phyloP scores from a whole-genome alignment of 2,888 invertebrate species.

The Orthosia incerta region DNA sequence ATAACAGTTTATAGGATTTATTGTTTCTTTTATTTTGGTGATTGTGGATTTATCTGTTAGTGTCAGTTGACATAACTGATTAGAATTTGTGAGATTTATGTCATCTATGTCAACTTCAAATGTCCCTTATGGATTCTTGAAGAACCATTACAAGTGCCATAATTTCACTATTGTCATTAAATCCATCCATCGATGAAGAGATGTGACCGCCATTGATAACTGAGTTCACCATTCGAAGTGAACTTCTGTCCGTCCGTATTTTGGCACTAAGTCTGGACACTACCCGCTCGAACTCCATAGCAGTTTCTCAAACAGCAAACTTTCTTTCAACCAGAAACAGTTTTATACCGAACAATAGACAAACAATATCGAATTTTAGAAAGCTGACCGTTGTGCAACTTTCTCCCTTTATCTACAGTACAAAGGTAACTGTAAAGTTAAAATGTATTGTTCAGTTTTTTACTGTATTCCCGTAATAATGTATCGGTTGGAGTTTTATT shows the following conservation, averaged over 20 bases:
- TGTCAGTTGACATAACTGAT: neutral
- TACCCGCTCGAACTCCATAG: conserved; percentile 22
- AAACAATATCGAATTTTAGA: conserved; percentile 86
- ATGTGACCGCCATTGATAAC: neutral
- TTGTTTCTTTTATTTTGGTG: conserved; percentile 48
- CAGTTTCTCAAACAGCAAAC: conserved; percentile 66
- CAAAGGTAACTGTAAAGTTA: conserved; percentile 85
- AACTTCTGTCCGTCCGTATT: conserved; percentile 18
- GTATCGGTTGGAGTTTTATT: conserved; percentile 70
- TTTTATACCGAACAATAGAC: conserved; percentile 75
- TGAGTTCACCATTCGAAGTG: neutral
- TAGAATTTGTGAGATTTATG: neutral
- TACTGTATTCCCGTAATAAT: conserved; percentile 75
- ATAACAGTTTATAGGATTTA: conserved; percentile 54
- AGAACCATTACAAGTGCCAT: neutral
- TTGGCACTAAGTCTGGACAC: conserved; percentile 35
- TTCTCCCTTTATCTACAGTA: conserved; percentile 87
- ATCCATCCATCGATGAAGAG: neutral
- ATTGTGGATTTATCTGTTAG: conserved; percentile 1
- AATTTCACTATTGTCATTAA: neutral
- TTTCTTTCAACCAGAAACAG: conserved; percentile 70
- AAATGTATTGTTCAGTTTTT: conserved; percentile 80
- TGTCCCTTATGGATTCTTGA: neutral
- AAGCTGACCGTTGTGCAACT: conserved; percentile 89
- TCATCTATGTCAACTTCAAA: neutral